A percentile compares a stretch with the other conserved stretches of the same genome.
These are phyloP conservation scores for Ellobium chinense DNA, from an alignment of 2,888 invertebrate genomes.

Conservation along the genomic window DNA sequence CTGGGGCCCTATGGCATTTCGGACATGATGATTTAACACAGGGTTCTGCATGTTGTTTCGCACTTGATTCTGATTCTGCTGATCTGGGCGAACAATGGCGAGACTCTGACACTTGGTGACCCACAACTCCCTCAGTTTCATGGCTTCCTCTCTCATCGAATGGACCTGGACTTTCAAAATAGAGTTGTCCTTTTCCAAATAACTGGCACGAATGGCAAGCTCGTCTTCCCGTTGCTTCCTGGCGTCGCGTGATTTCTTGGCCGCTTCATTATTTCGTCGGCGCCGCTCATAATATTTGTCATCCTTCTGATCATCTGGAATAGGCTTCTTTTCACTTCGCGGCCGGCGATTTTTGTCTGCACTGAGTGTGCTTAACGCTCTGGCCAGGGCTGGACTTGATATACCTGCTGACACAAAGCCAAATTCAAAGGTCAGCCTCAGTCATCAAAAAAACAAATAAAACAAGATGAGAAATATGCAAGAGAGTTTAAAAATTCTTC, in stretches of 20 bases:
- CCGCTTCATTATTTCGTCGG: constrained; percentile 44
- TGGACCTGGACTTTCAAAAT: constrained; percentile 10
- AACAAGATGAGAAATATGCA: no score
- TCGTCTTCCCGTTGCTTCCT: constrained; percentile 92
- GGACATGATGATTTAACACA: not conserved
- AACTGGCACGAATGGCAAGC: constrained; percentile 90
- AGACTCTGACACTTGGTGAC: constrained; percentile 22
- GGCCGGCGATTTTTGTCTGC: constrained; percentile 26
- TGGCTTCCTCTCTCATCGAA: constrained; percentile 27
- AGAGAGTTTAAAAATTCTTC: no score
- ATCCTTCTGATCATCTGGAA: constrained; percentile 48
- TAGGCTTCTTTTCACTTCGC: constrained; percentile 46
- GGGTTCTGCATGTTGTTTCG: not conserved
- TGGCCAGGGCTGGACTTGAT: constrained; percentile 23
- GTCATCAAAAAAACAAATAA: no score
- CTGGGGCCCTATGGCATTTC: not conserved
- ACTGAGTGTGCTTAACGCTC: constrained; percentile 30
- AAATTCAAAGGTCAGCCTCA: no score
- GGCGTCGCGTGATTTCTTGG: constrained; percentile 85
- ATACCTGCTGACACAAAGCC: not conserved
- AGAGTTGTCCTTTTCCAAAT: constrained; percentile 87
- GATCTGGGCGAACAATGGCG: not conserved
- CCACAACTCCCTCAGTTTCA: constrained; percentile 22
- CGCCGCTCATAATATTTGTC: constrained; percentile 43
- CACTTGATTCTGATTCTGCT: not conserved